A percentile compares a stretch with the other conserved stretches of the same genome.
Conservation (phyloP, 2,113 vertebrate genomes). For the Myrmecophaga tridactyla region DNA sequence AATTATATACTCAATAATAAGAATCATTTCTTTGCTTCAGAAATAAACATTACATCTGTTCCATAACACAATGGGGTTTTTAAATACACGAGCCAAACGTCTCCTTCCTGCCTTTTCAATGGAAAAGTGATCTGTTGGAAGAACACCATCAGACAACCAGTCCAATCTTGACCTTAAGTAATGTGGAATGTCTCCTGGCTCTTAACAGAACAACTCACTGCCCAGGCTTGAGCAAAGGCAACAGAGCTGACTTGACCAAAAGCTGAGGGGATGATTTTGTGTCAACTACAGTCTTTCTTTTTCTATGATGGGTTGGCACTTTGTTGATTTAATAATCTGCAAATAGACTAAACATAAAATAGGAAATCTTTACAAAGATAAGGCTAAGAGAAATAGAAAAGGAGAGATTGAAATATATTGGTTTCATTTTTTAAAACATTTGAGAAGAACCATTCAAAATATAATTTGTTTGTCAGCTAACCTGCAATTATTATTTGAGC, state of each 20-base stretch:
- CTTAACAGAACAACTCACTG: constrained; percentile 63
- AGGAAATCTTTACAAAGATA: constrained; percentile 71
- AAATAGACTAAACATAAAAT: constrained; percentile 81
- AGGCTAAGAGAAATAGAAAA: constrained; percentile 73
- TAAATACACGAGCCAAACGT: constrained; percentile 57
- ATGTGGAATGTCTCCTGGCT: constrained; percentile 71
- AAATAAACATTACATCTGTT: constrained; percentile 69
- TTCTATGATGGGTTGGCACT: constrained; percentile 39
- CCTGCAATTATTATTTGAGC: background rate
- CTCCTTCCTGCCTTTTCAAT: constrained; percentile 20
- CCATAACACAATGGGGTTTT: constrained; percentile 29
- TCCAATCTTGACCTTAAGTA: constrained; percentile 53
- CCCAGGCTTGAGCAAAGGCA: constrained; percentile 59
- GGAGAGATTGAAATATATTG: constrained; percentile 65
- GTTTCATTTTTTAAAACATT: constrained; percentile 66
- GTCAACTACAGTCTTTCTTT: constrained; percentile 59
- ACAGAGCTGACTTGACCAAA: background rate
- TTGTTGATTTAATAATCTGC: constrained; percentile 73
- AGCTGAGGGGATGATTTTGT: background rate
- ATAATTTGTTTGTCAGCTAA: background rate
- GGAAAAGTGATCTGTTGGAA: constrained; percentile 39
- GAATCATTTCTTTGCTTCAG: constrained; percentile 42
- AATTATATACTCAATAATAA: background rate
- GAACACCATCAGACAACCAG: background rate
- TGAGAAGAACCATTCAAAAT: constrained; percentile 60